Percentiles rank a stretch among this genome's conserved stretches.
These are phyloP conservation scores for Carollia perspicillata DNA, from an alignment of 2,113 vertebrate species.

Conservation along the genomic window DNA sequence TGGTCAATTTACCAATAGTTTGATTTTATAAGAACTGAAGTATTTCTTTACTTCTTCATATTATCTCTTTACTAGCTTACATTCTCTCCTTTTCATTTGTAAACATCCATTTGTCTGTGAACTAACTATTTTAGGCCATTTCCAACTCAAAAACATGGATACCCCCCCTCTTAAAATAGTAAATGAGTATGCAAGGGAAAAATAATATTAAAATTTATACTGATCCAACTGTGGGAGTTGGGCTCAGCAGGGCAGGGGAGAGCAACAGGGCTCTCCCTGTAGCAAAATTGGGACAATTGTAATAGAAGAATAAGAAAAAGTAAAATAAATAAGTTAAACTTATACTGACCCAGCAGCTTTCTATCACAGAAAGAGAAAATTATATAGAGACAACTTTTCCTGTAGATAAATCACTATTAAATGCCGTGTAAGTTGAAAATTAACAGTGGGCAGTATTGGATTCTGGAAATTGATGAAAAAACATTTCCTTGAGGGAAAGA, in stretches of 20 bases:
- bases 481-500: constrained; percentile 47
- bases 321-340: neutral
- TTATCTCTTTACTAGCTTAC: neutral
- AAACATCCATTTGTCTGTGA: constrained; percentile 32
- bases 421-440: constrained; percentile 31
- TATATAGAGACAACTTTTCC: neutral
- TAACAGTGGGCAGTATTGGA: constrained; percentile 57
- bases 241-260: too few species aligned
- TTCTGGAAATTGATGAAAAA: constrained; percentile 63
- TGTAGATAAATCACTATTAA: constrained; percentile 66
- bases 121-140: neutral
- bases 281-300: too few species aligned
- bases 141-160: constrained; percentile 16
- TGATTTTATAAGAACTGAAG: neutral
- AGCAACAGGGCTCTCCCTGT: too few species aligned
- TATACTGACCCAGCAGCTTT: neutral
- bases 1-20: neutral
- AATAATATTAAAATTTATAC: neutral
- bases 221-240: neutral
- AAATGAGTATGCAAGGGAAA: neutral
- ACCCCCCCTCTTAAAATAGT: neutral
- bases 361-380: constrained; percentile 16
- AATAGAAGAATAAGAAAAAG: too few species aligned
- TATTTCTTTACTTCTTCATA: neutral
- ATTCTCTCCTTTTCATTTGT: neutral